Base-by-base conservation (phyloP, 1,140 invertebrate species). In the Fopius arisanus region DNA sequence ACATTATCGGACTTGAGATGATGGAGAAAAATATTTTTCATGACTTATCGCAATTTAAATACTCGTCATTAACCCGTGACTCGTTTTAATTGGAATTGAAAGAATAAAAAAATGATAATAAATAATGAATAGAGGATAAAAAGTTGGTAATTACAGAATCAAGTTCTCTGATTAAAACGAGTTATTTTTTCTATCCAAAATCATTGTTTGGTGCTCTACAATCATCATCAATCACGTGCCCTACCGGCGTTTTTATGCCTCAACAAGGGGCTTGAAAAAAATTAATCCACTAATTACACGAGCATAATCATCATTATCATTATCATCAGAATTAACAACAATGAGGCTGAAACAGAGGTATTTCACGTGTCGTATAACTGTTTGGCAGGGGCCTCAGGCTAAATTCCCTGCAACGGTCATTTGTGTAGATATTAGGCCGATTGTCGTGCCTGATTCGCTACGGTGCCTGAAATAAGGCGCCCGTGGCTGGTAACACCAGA, bases 371-470 rank as follows among this genome's bases (percentile, higher is more conserved):
- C 23, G 54, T 26, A 59, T 59, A 59, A 59, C 19, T 26, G 23
- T 59, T 59, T 59, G 54, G 3, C 54, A 59, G 23, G 23, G 33
- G 3, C 33, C 33, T 37, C 54, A 7, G 54, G 10, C 23, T 23
- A 19, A 23, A 26, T 12, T 28, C 14, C 54, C 3, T 23, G 54
- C 43, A 59, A 59, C 54, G 54, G 19, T 59, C 54, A 59, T 82
- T 82, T 78, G 80, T 83, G 81, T 81, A 81, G 80, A 84, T 83
- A 86, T 85, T 84, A 82, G 83, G 82, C 78, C 82, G 80, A 85
- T 86, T 82, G 83, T 83, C 83, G 82, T 86, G 81, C 78, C 83
- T 81, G 81, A 86, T 86, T 85, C 78, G 83, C 76, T 75, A 82
- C 81, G 83, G 82, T 83, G 54, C 80, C 79, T 80, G 81, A 82